Base-by-base conservation (phyloP, 2,888 invertebrate genomes). In the Mechanitis mazaeus region DNA sequence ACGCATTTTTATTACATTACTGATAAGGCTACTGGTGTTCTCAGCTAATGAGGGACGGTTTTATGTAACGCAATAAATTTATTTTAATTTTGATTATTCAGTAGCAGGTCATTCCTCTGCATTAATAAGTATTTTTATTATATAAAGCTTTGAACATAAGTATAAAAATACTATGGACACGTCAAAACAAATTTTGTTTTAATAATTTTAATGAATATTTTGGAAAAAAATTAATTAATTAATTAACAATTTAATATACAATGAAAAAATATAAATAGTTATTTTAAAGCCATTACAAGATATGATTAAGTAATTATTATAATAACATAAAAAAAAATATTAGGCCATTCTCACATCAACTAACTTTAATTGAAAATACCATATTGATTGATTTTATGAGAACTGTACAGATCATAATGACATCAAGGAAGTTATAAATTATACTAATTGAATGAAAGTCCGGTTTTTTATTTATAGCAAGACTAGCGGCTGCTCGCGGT, bases 371-470 rank as follows among this genome's bases (percentile, higher is more conserved):
- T 31, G 31, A 50, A 50, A 31, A 50, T 31, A 50, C 50, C 31
- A 50, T 31, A 50, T 9, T 54, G 58, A 28, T 56, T 54, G 50
- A 46, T 54, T 46, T 33, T 59, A 57, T 64, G 65, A 55, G 50
- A 58, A 64, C 54, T 38, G 54, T 46, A 60, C 57, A 42, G 54
- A 57, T 54, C 46, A 31, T 56, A 54, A 9, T n/a, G 63, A 55
- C 61, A 61, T 65, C 59, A 54, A 63, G 65, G 65, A 65, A 65
- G 54, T 56, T 54, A 60, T 61, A 64, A 64, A 60, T 61, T 60
- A 62, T 42, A 33, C 64, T 64, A 64, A 67, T 67, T 63, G 66
- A 61, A 64, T 56, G 45, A 5, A 35, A 50, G 45, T 60, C 60
- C 59, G 55, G 56, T 63, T 58, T 55, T 54, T 38, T 45, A 59